Conservation (phyloP, 2,113 vertebrate genomes). For the Dromas ardeola region DNA sequence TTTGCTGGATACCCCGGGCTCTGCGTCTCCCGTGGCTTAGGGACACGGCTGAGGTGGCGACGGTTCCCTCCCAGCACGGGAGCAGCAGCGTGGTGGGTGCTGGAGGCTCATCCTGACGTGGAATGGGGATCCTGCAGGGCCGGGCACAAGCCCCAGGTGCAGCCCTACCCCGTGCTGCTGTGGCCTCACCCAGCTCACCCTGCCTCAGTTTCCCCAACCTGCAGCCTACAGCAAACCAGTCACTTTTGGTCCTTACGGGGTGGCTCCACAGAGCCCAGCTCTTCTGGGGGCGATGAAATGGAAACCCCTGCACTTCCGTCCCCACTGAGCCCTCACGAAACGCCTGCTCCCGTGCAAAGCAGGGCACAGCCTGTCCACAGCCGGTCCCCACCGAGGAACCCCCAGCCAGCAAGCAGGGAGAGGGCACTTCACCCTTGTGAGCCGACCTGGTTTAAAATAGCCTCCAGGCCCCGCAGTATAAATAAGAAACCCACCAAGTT, state of each 20-base stretch:
- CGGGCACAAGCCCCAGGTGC: no score
- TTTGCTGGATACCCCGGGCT: not conserved
- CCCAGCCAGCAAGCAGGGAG: fast-evolving
- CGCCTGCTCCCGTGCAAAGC: fast-evolving
- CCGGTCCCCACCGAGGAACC: not conserved
- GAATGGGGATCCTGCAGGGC: not conserved
- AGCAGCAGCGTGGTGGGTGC: not conserved
- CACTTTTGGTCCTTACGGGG: fast-evolving
- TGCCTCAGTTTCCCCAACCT: not conserved
- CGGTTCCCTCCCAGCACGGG: not conserved
- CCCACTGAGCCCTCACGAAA: not conserved
- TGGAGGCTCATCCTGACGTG: not conserved
- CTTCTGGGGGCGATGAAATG: not conserved
- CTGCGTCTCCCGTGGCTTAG: not conserved
- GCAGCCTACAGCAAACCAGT: fast-evolving
- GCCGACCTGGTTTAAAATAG: not conserved
- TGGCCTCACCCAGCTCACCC: not conserved
- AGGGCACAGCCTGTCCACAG: not conserved
- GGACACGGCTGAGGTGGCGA: not conserved
- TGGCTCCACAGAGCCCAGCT: not conserved
- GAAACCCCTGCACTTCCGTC: not conserved
- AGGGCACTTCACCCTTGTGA: fast-evolving
- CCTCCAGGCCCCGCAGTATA: no score
- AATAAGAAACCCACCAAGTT: not conserved
- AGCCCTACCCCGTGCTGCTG: not conserved